phyloP scores from a whole-genome alignment of 2,113 vertebrate genomes.

The Leptobrachium leishanense region DNA sequence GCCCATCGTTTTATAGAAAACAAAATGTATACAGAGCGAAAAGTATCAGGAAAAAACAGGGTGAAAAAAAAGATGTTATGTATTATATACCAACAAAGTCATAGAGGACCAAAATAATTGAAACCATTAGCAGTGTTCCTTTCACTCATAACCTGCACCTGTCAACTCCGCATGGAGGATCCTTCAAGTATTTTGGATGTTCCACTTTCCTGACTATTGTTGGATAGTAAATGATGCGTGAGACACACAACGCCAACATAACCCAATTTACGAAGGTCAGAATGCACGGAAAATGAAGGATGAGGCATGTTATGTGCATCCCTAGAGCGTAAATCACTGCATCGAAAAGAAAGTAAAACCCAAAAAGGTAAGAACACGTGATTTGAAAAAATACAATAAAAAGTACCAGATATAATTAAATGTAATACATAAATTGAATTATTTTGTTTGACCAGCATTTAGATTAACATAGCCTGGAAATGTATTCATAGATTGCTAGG shows the following conservation, averaged over 20 bases:
- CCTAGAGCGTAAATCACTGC: slow-evolving; percentile 31
- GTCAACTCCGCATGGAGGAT: slow-evolving; percentile 11
- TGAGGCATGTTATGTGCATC: slow-evolving; percentile 21
- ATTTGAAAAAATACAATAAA: too few relatives aligned
- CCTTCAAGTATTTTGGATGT: neutral
- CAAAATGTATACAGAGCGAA: too few relatives aligned
- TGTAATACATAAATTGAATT: too few relatives aligned
- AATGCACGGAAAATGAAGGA: slow-evolving; percentile 18
- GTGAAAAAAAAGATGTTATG: too few relatives aligned
- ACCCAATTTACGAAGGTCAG: slow-evolving; percentile 6
- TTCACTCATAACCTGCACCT: neutral
- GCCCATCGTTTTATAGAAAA: too few relatives aligned
- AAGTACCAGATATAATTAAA: too few relatives aligned
- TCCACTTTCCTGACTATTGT: slow-evolving; percentile 24
- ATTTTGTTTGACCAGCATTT: too few relatives aligned
- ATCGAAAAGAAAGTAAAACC: too few relatives aligned
- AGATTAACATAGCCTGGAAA: too few relatives aligned
- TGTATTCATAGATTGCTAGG: too few relatives aligned
- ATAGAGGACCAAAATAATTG: neutral
- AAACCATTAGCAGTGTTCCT: neutral
- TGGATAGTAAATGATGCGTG: slow-evolving; percentile 32
- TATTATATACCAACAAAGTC: neutral
- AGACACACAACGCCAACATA: slow-evolving; percentile 21
- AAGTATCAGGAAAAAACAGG: too few relatives aligned
- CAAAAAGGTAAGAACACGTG: too few relatives aligned